Evolutionary conservation across 2,113 vertebrate genomes (phyloP).

Genomic region (Suricata suricatta): DNA sequence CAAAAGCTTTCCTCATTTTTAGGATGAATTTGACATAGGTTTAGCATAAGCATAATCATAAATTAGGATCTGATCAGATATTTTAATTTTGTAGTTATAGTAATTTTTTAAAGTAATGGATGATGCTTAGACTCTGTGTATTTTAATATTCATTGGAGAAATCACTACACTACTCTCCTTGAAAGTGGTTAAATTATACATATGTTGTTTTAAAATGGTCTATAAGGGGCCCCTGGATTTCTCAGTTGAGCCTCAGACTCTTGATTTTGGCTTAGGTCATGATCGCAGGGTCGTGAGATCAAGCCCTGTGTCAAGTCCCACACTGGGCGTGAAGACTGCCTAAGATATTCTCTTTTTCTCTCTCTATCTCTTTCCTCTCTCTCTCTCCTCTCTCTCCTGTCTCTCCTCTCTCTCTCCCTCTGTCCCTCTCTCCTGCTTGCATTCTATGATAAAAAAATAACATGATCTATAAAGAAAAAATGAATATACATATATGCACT

Average conservation of each 20-base stretch:
- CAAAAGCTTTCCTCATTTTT: not conserved
- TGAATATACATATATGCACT: not conserved
- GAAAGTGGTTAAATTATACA: not conserved
- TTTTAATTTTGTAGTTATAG: not conserved
- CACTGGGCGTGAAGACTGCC: too few species aligned
- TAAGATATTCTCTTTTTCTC: too few species aligned
- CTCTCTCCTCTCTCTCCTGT: too few species aligned
- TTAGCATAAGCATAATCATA: not conserved
- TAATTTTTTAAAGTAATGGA: not conserved
- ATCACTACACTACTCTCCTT: not conserved
- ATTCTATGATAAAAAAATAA: too few species aligned
- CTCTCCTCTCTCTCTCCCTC: too few species aligned
- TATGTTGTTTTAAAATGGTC: not conserved
- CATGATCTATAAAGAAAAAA: slow-evolving; percentile 14
- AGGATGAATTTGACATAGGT: not conserved
- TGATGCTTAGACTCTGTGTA: not conserved
- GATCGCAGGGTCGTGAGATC: too few species aligned
- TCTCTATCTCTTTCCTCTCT: too few species aligned
- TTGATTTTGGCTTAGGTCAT: too few species aligned
- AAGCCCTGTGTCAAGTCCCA: too few species aligned
- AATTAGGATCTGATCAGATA: not conserved
- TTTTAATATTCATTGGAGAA: not conserved
- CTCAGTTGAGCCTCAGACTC: too few species aligned
- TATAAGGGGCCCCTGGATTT: not conserved
- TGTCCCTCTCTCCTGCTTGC: too few species aligned